phyloP scores from a whole-genome alignment of 2,888 invertebrate genomes.

The Steinernema carpocapsae region DNA sequence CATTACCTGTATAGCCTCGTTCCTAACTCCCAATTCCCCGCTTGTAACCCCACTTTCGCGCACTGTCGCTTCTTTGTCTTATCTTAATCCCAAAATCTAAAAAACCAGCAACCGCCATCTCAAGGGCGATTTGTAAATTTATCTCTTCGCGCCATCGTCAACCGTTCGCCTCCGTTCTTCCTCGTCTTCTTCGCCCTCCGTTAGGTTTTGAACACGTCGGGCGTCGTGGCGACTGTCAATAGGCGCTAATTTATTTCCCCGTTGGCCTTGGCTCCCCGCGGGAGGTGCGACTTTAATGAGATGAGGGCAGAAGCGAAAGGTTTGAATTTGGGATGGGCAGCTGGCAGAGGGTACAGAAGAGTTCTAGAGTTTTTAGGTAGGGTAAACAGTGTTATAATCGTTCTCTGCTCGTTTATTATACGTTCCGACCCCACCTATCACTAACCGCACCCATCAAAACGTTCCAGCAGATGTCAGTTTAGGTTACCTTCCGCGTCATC shows the following conservation, averaged over 20 bases:
- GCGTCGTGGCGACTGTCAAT: slow-evolving; percentile 4
- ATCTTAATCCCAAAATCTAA: background rate
- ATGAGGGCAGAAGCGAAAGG: slow-evolving; percentile 9
- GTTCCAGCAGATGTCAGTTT: background rate
- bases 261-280: slow-evolving; percentile 9
- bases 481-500: background rate
- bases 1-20: no score
- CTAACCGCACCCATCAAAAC: no score
- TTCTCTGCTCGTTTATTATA: no score
- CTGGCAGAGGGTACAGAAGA: no score
- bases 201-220: no score
- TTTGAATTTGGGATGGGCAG: background rate
- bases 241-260: slow-evolving; percentile 5
- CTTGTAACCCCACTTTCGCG: background rate
- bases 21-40: background rate
- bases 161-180: slow-evolving; percentile 20
- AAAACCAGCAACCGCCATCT: slow-evolving; percentile 3
- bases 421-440: no score
- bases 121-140: slow-evolving; percentile 11
- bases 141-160: slow-evolving; percentile 15
- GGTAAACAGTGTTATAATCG: no score
- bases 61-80: background rate
- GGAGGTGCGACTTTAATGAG: slow-evolving; percentile 27
- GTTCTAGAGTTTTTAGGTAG: no score
- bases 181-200: no score